Evolutionary conservation across 2,888 invertebrate species (phyloP).

Genomic region (Gari tellinella): DNA sequence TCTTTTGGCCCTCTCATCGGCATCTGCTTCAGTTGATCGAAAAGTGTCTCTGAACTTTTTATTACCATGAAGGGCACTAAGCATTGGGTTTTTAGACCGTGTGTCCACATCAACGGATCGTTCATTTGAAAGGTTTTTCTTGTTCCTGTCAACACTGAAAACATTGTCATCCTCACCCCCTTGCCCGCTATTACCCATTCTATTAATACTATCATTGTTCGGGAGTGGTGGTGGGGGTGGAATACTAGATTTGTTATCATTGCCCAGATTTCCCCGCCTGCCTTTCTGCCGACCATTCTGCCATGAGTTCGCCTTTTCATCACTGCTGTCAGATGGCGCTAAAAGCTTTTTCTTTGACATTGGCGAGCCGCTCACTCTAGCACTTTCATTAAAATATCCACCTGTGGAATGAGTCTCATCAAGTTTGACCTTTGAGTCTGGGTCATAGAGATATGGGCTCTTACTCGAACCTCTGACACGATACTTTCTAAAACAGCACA

Average conservation of each 20-base stretch:
- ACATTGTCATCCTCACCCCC: not conserved
- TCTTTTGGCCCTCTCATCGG: conserved; percentile 69
- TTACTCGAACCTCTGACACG: conserved; percentile 21
- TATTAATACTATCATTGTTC: not conserved
- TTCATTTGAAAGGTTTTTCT: conserved; percentile 1
- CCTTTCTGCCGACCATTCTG: too few species aligned
- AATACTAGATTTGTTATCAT: conserved; percentile 3
- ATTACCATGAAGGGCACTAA: conserved; percentile 70
- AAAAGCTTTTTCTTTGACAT: conserved; percentile 56
- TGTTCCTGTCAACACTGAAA: too few species aligned
- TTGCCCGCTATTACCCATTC: too few species aligned
- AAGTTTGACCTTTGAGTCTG: conserved; percentile 27
- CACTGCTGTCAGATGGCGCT: conserved; percentile 47
- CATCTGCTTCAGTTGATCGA: conserved; percentile 70
- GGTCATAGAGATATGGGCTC: conserved; percentile 45
- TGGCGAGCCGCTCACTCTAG: conserved; percentile 46
- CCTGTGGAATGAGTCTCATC: conserved; percentile 43
- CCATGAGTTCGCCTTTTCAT: conserved; percentile 14
- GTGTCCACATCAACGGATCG: conserved; percentile 28
- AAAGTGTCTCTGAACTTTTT: conserved; percentile 71
- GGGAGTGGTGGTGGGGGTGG: not conserved
- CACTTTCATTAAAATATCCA: conserved; percentile 54
- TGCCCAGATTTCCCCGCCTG: not conserved
- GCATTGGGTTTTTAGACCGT: conserved; percentile 63
- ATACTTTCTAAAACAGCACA: conserved; percentile 70